These are phyloP conservation scores for Adineta ricciae DNA, from an alignment of 2,888 invertebrate genomes.

Conservation along the genomic window DNA sequence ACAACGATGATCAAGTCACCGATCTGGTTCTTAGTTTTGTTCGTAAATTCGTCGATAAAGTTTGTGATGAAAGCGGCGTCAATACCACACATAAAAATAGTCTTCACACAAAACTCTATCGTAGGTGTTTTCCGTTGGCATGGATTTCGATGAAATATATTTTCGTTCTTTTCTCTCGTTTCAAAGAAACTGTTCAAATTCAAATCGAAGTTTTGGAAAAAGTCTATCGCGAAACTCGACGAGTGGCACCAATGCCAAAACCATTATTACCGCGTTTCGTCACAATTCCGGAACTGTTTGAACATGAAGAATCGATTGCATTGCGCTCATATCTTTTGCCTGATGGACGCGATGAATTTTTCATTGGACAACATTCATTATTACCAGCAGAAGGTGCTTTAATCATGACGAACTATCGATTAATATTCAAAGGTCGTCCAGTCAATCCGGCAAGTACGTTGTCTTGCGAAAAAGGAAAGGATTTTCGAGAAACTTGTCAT, in stretches of 20 bases:
- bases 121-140: not conserved
- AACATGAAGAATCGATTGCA: conserved; percentile 74
- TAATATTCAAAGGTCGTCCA: conserved; percentile 57
- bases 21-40: conserved; percentile 23
- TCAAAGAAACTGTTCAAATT: conserved; percentile 70
- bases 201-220: conserved; percentile 88
- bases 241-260: conserved; percentile 85
- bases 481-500: too few species aligned
- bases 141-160: too few species aligned
- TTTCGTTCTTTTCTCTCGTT: not conserved
- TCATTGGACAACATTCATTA: conserved; percentile 16
- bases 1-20: conserved; percentile 3
- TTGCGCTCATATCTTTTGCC: conserved; percentile 76
- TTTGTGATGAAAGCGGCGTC: conserved; percentile 28
- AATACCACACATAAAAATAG: conserved; percentile 16
- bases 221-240: conserved; percentile 81
- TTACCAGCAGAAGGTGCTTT: conserved; percentile 92
- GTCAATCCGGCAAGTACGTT: conserved; percentile 26
- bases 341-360: conserved; percentile 70
- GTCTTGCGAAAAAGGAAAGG: too few species aligned
- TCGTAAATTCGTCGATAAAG: conserved; percentile 28
- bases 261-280: conserved; percentile 60
- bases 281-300: conserved; percentile 74
- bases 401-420: conserved; percentile 87
- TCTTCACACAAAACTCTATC: conserved; percentile 28